A percentile compares a stretch with the other conserved stretches of the same genome.
These are phyloP conservation scores for Oryctes rhinoceros DNA, from an alignment of 1,140 invertebrate species.

Conservation along the genomic window DNA sequence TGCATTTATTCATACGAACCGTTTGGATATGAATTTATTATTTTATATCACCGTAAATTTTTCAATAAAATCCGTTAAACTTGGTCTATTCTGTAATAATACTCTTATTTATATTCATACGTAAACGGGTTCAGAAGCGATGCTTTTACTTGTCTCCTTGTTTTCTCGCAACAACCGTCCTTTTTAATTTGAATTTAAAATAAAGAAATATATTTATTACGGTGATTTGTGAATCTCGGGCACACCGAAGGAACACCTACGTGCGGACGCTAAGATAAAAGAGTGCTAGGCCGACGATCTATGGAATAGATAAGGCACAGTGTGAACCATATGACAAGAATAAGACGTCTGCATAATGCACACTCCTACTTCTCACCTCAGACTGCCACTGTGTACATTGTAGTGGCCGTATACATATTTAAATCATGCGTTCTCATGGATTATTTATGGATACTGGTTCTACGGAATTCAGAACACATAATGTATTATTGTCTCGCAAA, in stretches of 20 bases:
- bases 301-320: neutral
- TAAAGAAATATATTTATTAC: constrained; percentile 34
- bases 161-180: constrained; percentile 14
- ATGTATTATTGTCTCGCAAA: no score
- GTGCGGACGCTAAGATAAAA: neutral
- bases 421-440: no score
- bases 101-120: neutral
- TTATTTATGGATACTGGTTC: no score
- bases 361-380: constrained; percentile 28
- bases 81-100: neutral
- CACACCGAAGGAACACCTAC: constrained; percentile 13
- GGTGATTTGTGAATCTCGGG: constrained; percentile 34
- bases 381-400: constrained; percentile 1
- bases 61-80: neutral
- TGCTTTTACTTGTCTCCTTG: neutral
- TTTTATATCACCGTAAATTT: constrained; percentile 14
- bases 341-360: constrained; percentile 21
- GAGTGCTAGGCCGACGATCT: neutral
- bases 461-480: no score
- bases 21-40: neutral
- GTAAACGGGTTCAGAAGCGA: neutral
- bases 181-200: constrained; percentile 34
- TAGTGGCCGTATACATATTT: neutral
- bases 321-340: constrained; percentile 29
- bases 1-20: constrained; percentile 19